Evolutionary conservation across 2,797 vertebrate species (phyloP).

Genomic region (Poliocrania exsul): DNA sequence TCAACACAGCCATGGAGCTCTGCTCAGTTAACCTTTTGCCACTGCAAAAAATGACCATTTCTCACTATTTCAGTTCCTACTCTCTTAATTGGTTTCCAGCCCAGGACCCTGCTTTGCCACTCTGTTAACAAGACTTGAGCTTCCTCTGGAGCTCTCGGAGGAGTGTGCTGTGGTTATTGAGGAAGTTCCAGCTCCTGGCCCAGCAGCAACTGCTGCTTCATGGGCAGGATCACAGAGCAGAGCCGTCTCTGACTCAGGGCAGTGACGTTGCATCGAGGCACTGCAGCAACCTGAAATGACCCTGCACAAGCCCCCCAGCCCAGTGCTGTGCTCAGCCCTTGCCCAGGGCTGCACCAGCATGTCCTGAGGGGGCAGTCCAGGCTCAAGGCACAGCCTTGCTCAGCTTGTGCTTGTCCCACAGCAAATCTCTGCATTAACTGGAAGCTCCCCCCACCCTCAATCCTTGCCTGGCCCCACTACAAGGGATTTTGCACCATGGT

Average conservation of each 20-base stretch:
- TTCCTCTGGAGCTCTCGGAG: background rate
- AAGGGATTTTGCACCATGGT: rapidly evolving
- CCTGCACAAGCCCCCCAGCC: background rate
- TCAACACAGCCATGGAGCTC: background rate
- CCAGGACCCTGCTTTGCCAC: background rate
- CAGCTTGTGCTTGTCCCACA: background rate
- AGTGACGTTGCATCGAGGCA: rapidly evolving
- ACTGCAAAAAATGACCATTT: background rate
- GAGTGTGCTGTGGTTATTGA: background rate
- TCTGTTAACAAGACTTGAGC: rapidly evolving
- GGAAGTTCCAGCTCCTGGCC: background rate
- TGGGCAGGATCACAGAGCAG: background rate
- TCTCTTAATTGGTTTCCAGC: background rate
- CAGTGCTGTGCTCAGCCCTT: background rate
- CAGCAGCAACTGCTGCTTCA: background rate
- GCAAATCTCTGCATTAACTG: background rate
- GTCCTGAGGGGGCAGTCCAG: background rate
- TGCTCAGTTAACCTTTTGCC: background rate
- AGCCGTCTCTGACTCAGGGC: background rate
- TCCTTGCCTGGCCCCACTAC: background rate
- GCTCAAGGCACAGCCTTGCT: background rate
- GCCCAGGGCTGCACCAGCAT: background rate
- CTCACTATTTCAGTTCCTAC: background rate
- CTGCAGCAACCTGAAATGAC: background rate
- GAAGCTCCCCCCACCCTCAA: background rate